Evolutionary conservation across 1,140 invertebrate species (phyloP).

Genomic region (Nylanderia fulva): DNA sequence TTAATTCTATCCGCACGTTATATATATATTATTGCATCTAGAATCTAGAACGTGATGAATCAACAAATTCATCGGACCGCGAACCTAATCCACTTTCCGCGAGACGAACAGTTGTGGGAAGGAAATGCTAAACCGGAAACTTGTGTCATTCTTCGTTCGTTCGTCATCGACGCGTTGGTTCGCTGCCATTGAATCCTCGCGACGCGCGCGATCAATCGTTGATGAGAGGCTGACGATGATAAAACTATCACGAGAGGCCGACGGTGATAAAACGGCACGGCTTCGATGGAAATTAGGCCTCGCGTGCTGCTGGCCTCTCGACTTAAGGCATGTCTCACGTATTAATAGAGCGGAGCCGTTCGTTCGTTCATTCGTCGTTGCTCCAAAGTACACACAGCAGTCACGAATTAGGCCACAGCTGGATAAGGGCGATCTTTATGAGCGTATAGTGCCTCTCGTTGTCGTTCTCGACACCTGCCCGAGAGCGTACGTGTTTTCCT

Average conservation of each 20-base stretch:
- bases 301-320: slow-evolving; percentile 55
- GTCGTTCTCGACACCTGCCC: slow-evolving; percentile 62
- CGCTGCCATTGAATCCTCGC: slow-evolving; percentile 18
- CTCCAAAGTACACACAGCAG: slow-evolving; percentile 45
- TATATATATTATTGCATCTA: background rate
- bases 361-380: background rate
- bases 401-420: slow-evolving; percentile 75
- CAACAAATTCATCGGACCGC: background rate
- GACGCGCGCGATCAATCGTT: slow-evolving; percentile 21
- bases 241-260: slow-evolving; percentile 45
- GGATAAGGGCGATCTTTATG: slow-evolving; percentile 71
- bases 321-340: slow-evolving; percentile 56
- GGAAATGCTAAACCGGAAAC: slow-evolving; percentile 14
- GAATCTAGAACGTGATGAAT: background rate
- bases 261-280: slow-evolving; percentile 47
- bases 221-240: slow-evolving; percentile 45
- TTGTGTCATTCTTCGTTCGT: background rate
- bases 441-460: slow-evolving; percentile 47
- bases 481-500: background rate
- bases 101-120: slow-evolving; percentile 27
- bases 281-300: slow-evolving; percentile 62
- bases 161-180: background rate
- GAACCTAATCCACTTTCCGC: slow-evolving; percentile 3
- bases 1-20: background rate
- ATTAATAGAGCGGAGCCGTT: slow-evolving; percentile 65